phyloP scores from a whole-genome alignment of 1,140 invertebrate species.

The Zaprionus capensis region DNA sequence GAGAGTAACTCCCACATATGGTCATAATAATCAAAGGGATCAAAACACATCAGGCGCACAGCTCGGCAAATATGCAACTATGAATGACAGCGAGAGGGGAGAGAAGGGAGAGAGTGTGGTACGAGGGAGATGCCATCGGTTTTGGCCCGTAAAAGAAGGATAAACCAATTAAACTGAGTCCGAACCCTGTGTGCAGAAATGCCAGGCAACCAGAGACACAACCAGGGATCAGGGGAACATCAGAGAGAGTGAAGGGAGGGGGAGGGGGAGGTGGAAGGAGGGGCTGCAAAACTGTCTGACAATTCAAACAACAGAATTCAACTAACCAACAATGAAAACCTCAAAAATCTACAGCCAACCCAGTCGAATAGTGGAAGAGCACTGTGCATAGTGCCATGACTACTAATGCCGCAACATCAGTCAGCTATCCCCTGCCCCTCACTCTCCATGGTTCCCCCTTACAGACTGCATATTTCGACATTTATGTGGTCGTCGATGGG shows the following conservation, averaged over 20 bases:
- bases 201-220: constrained; percentile 43
- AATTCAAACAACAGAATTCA: constrained; percentile 78
- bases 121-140: constrained; percentile 9
- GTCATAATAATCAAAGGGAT: constrained; percentile 51
- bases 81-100: constrained; percentile 15
- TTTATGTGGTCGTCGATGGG: constrained; percentile 81
- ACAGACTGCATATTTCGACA: constrained; percentile 76
- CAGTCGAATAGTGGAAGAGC: constrained; percentile 5
- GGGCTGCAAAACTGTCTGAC: constrained; percentile 53
- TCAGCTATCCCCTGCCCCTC: constrained; percentile 15
- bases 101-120: neutral
- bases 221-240: neutral
- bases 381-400: constrained; percentile 53
- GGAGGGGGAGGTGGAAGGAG: too few species aligned
- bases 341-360: constrained; percentile 65
- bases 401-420: constrained; percentile 50
- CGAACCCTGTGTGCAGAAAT: constrained; percentile 45
- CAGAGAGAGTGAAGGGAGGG: too few species aligned
- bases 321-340: constrained; percentile 80
- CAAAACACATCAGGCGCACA: constrained; percentile 32
- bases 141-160: constrained; percentile 56
- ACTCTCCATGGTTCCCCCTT: constrained; percentile 5
- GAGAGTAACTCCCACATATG: constrained; percentile 4
- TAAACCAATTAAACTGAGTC: constrained; percentile 79
- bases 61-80: constrained; percentile 29